phyloP scores from a whole-genome alignment of 2,888 invertebrate genomes.

The Epinotia brunnichana region DNA sequence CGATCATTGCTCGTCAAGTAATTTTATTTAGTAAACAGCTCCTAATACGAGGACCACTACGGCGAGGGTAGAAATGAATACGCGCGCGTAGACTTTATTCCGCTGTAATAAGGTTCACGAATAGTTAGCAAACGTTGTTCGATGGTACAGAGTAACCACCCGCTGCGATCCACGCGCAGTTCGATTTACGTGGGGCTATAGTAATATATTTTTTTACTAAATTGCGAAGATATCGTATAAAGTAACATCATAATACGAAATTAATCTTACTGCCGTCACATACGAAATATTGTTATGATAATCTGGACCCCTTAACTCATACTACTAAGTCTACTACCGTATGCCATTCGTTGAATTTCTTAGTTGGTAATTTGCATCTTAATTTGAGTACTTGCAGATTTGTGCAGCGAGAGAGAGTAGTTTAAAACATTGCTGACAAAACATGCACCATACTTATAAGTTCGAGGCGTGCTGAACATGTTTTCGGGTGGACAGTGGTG shows the following conservation, averaged over 20 bases:
- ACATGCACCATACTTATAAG: neutral
- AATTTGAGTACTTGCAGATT: too few relatives aligned
- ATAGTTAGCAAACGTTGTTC: neutral
- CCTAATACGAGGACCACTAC: neutral
- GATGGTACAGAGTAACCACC: neutral
- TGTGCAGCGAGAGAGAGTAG: too few relatives aligned
- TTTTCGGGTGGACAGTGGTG: neutral
- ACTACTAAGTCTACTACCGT: too few relatives aligned
- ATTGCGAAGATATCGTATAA: too few relatives aligned
- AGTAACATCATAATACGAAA: too few relatives aligned
- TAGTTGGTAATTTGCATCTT: too few relatives aligned
- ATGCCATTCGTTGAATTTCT: too few relatives aligned
- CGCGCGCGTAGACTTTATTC: neutral
- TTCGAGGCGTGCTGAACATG: neutral
- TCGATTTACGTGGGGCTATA: neutral
- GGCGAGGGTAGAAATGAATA: neutral
- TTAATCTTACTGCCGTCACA: too few relatives aligned
- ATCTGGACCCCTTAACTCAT: too few relatives aligned
- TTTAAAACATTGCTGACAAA: neutral
- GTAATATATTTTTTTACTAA: too few relatives aligned
- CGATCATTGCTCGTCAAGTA: neutral
- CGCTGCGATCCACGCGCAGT: neutral
- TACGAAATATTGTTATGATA: too few relatives aligned
- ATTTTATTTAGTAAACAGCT: neutral
- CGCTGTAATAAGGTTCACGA: neutral